These are phyloP conservation scores for Gonioctena quinquepunctata DNA, from an alignment of 1,140 invertebrate genomes.

Conservation along the genomic window DNA sequence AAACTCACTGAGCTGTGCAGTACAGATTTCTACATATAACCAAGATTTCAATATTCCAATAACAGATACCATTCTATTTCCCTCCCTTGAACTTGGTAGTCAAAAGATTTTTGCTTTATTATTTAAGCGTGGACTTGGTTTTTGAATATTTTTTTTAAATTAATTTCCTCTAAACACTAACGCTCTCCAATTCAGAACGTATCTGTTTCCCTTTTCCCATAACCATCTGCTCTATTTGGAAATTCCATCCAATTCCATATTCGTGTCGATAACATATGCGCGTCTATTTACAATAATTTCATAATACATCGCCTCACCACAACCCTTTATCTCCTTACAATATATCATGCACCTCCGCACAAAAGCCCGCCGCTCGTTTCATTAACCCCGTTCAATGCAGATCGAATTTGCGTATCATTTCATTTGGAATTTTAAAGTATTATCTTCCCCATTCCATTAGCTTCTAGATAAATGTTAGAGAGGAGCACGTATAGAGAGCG, in stretches of 20 bases:
- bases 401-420: constrained; percentile 32
- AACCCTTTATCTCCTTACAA: constrained; percentile 5
- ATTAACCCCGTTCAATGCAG: constrained; percentile 22
- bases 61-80: too few relatives aligned
- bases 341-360: constrained; percentile 17
- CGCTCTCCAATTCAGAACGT: too few relatives aligned
- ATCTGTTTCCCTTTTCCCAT: background rate
- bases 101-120: too few relatives aligned
- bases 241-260: background rate
- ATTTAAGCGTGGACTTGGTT: too few relatives aligned
- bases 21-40: too few relatives aligned
- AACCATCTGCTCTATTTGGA: background rate
- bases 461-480: background rate
- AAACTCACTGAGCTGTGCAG: too few relatives aligned
- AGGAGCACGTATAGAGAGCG: background rate
- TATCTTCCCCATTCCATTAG: constrained; percentile 23
- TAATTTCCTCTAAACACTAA: too few relatives aligned
- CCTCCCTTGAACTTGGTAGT: too few relatives aligned
- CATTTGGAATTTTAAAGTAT: constrained; percentile 27
- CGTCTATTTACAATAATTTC: background rate
- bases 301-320: constrained; percentile 18
- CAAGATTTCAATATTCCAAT: too few relatives aligned
- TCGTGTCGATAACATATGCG: background rate
- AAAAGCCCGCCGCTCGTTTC: constrained; percentile 18
- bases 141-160: too few relatives aligned